Base-by-base conservation (phyloP, 92 coral and sea anemone genomes). In the Pocillopora grandis region DNA sequence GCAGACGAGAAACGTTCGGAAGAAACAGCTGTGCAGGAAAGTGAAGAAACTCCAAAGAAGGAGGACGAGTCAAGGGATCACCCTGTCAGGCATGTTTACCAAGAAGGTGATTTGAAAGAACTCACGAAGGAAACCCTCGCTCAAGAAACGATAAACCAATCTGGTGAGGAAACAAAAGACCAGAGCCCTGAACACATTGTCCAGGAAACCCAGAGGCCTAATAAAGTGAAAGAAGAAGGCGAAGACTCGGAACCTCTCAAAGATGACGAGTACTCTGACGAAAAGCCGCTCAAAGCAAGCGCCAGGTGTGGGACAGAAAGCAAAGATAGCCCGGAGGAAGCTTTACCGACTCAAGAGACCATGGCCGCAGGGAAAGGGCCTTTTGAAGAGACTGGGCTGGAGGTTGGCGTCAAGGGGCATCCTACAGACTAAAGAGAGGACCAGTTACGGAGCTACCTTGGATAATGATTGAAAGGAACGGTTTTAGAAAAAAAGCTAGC, bases 311-410 rank as follows among this genome's bases (percentile, higher is more conserved):
- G 13, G 4, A 42, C 16, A 16, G 83, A 23, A 56, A 64, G 62
- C 1, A 56, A 76, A 14, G 19, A 55, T 62, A 23, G 12, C 23
- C 66, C 15, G 42, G 74, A 79, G 17, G 84, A 66, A 27, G 55
- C 49, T 52, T 31, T 66, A 10, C 75, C 84, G 14, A 66, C 84
- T 57, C 84, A 79, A 31, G 84, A 79, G 18, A 79, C 84, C 42
- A 52, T 79, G 63, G 74, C 73, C 23, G 63, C 84, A 19, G 84
- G 84, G 13, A 79, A 79, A 68, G 84, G 84, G 13, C 84, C 84
- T 49, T 80, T 80, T 58, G 84, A 80, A 21, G 84, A 80, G 76
- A 66, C 75, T 33, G 84, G 76, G 75, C 65, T 67, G 1, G 84
- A 55, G 10, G 76, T 80, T 63, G 84, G 76, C 56, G 23, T 80